Conservation (phyloP, 35 echinoderm and acorn worm species). For the Antedon bifida region DNA sequence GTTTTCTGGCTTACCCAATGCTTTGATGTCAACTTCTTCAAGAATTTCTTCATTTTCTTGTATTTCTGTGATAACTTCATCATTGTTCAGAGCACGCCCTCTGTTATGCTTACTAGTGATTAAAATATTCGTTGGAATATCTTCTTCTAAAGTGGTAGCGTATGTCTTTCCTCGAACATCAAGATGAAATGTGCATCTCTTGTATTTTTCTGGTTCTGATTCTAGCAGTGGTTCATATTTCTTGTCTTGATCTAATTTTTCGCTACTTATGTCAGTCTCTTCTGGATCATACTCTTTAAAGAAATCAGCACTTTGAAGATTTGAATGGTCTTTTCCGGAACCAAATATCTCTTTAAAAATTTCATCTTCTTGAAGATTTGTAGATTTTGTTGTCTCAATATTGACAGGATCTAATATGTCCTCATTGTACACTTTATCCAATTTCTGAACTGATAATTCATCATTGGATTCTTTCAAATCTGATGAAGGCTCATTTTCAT, state of each 20-base stretch:
- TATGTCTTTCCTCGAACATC: too few relatives aligned
- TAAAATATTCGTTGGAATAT: background rate
- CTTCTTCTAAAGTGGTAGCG: constrained; percentile 25
- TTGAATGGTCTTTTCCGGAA: constrained; percentile 7
- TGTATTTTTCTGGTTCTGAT: constrained; percentile 27
- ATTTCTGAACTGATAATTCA: background rate
- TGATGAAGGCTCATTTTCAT: background rate
- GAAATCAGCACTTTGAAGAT: constrained; percentile 29
- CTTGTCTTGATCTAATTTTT: background rate
- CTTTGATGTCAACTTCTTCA: background rate
- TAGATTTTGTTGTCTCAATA: background rate
- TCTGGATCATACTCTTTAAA: constrained; percentile 61
- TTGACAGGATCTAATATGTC: background rate
- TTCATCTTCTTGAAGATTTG: constrained; percentile 31
- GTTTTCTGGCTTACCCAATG: background rate
- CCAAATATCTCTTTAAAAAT: constrained; percentile 12
- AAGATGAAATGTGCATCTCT: constrained; percentile 27
- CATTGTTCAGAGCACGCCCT: constrained; percentile 46
- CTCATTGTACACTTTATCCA: background rate
- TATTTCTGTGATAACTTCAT: constrained; percentile 59
- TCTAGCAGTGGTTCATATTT: background rate
- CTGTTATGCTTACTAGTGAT: constrained; percentile 34
- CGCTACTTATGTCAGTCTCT: background rate
- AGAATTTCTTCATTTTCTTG: constrained; percentile 24
- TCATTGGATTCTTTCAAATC: constrained; percentile 15